These are phyloP conservation scores for Ormyrus pomaceus DNA, from an alignment of 2,888 invertebrate genomes.

Conservation along the genomic window DNA sequence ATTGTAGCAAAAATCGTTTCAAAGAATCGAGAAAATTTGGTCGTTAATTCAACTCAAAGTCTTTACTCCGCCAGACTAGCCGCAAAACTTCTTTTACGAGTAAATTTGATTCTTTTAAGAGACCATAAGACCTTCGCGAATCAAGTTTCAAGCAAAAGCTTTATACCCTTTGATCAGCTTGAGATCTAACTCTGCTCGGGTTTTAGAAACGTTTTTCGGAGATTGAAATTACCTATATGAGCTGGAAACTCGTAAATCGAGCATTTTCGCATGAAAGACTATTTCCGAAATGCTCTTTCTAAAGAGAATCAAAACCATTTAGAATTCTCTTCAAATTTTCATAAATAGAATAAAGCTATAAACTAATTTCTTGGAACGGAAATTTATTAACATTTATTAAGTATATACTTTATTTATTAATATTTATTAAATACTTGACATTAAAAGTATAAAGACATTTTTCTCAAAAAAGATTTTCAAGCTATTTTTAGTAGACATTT, in stretches of 20 bases:
- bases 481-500: too few species aligned
- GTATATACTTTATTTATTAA: too few species aligned
- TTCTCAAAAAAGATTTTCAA: too few species aligned
- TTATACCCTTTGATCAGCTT: conserved; percentile 35
- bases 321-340: too few species aligned
- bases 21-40: background rate
- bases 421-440: too few species aligned
- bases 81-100: conserved; percentile 35
- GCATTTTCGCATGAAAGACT: too few species aligned
- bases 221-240: conserved; percentile 36
- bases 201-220: conserved; percentile 22
- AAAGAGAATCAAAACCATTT: too few species aligned
- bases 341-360: too few species aligned
- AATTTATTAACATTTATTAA: too few species aligned
- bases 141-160: conserved; percentile 33
- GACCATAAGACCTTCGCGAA: conserved; percentile 16
- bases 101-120: conserved; percentile 43
- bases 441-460: too few species aligned
- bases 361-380: too few species aligned
- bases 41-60: background rate
- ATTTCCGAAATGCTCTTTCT: too few species aligned
- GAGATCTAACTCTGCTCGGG: background rate
- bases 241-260: background rate
- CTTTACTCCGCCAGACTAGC: background rate
- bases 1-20: background rate